Evolutionary conservation across 1,140 invertebrate species (phyloP).

Genomic region (Myzus persicae): DNA sequence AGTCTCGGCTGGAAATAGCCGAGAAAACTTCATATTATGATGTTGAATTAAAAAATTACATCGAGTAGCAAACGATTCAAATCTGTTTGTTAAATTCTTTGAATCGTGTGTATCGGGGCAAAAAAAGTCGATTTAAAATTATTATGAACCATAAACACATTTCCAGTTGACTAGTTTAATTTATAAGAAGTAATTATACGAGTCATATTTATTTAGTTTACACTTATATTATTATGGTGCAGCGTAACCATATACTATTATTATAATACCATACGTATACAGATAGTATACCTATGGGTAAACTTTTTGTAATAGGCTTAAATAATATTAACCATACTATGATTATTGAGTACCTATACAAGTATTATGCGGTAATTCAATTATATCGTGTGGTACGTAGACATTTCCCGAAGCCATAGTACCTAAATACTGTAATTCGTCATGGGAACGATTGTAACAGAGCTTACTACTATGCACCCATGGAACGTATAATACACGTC

Average conservation of each 20-base stretch:
- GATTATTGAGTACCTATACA: neutral
- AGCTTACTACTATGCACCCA: neutral
- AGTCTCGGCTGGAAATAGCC: neutral
- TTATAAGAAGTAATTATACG: no score
- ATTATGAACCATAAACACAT: neutral
- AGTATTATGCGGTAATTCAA: neutral
- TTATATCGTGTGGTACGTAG: neutral
- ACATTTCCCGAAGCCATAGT: neutral
- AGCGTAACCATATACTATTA: no score
- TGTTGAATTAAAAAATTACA: neutral
- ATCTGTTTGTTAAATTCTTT: neutral
- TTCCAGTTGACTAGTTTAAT: neutral
- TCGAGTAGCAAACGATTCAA: neutral
- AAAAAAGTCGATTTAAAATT: no score
- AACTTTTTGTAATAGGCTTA: neutral
- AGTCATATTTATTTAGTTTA: neutral
- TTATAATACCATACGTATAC: neutral
- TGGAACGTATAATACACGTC: neutral
- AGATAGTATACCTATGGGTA: neutral
- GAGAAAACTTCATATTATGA: no score
- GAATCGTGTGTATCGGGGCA: no score
- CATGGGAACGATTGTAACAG: neutral
- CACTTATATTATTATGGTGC: neutral
- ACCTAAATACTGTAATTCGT: neutral
- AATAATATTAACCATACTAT: neutral